Conservation (phyloP, 2,888 invertebrate genomes). For the Toxonevra muliebris region DNA sequence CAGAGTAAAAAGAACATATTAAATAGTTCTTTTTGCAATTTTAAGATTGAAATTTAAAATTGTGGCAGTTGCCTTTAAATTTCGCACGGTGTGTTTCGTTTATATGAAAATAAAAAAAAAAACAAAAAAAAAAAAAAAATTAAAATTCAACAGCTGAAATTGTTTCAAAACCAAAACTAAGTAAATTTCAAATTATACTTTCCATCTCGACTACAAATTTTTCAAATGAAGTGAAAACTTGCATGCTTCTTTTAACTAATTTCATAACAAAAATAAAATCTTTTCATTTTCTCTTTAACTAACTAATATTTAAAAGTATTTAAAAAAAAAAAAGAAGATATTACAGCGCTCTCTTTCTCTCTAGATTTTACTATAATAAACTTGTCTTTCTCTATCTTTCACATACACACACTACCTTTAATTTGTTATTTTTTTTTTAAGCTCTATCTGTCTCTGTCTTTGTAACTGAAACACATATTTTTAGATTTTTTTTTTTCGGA, state of each 20-base stretch:
- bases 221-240: too few relatives aligned
- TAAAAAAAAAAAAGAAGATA: too few relatives aligned
- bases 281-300: too few relatives aligned
- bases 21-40: conserved; percentile 58
- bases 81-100: conserved; percentile 16
- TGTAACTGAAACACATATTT: neutral
- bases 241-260: too few relatives aligned
- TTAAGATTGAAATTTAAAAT: conserved; percentile 49
- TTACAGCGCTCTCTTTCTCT: neutral
- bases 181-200: too few relatives aligned
- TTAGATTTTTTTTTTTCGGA: neutral
- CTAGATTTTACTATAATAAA: neutral
- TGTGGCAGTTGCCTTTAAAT: conserved; percentile 37
- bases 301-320: too few relatives aligned
- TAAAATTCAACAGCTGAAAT: too few relatives aligned
- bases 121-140: neutral
- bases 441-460: neutral
- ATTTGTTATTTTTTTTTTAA: neutral
- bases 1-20: conserved; percentile 52
- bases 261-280: too few relatives aligned
- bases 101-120: neutral
- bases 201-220: too few relatives aligned
- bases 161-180: too few relatives aligned
- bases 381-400: neutral
- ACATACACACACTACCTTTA: neutral